Conservation (phyloP, 2,888 invertebrate species). For the Clivina fossor region DNA sequence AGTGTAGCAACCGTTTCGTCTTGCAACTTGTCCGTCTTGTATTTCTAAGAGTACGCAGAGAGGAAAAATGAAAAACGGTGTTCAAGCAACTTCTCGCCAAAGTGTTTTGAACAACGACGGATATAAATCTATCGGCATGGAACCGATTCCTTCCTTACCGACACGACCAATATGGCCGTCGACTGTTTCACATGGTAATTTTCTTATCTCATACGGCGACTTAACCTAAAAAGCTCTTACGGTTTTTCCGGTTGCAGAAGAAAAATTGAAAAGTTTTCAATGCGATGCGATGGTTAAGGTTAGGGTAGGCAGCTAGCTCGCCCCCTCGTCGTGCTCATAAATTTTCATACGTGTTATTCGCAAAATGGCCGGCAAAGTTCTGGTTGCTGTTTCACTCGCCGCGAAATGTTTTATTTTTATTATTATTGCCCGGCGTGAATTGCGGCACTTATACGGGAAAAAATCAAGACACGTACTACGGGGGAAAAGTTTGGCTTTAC, state of each 20-base stretch:
- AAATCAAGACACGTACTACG: constrained; percentile 14
- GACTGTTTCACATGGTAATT: constrained; percentile 24
- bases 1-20: constrained; percentile 7
- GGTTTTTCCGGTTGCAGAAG: constrained; percentile 12
- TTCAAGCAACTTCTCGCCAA: constrained; percentile 12
- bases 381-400: constrained; percentile 14
- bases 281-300: no score
- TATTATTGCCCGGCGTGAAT: no score
- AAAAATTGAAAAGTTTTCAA: constrained; percentile 25
- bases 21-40: not conserved
- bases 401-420: constrained; percentile 28
- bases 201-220: constrained; percentile 8
- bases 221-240: constrained; percentile 12
- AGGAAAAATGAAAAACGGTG: constrained; percentile 22
- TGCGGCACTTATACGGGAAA: constrained; percentile 21
- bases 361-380: constrained; percentile 14
- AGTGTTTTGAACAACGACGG: constrained; percentile 20
- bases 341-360: constrained; percentile 27
- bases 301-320: no score
- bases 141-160: not conserved
- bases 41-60: constrained; percentile 18
- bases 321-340: no score
- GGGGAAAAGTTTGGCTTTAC: constrained; percentile 6
- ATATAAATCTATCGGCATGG: constrained; percentile 21
- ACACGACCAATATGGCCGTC: constrained; percentile 11